Conservation (phyloP, 2,113 vertebrate genomes). For the Noturus placidus region DNA sequence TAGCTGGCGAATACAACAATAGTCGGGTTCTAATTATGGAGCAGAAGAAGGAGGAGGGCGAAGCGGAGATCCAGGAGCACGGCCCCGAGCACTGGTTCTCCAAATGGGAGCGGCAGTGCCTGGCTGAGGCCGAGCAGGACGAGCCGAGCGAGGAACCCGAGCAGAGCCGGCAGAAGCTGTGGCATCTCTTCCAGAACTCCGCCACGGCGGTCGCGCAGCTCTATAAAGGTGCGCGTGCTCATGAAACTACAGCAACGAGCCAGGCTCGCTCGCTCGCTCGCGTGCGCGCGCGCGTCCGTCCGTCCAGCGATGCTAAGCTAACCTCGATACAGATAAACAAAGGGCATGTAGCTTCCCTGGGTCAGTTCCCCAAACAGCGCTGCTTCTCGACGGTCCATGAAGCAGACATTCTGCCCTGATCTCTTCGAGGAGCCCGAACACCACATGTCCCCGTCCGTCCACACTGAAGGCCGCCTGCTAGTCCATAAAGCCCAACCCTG, state of each 20-base stretch:
- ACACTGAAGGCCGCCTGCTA: constrained; percentile 38
- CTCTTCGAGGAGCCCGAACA: accelerated
- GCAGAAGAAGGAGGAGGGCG: constrained; percentile 90
- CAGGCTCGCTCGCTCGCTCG: no score
- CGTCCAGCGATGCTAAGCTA: neutral
- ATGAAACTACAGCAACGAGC: neutral
- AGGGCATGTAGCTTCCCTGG: neutral
- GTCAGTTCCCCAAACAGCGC: no score
- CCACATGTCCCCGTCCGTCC: neutral
- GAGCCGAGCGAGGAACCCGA: constrained; percentile 83
- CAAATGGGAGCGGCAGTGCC: constrained; percentile 95
- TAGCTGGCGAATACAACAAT: neutral
- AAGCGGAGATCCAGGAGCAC: constrained; percentile 94
- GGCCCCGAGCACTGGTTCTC: constrained; percentile 97
- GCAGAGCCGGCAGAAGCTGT: constrained; percentile 87
- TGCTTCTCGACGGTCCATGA: neutral
- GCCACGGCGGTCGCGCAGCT: constrained; percentile 95
- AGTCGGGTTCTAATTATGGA: constrained; percentile 70
- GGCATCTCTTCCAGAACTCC: constrained; percentile 94
- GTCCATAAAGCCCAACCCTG: neutral
- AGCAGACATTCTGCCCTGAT: neutral
- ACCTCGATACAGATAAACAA: constrained; percentile 3
- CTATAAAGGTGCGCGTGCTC: constrained; percentile 84
- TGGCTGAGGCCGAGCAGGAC: constrained; percentile 88
- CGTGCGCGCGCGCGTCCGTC: no score